phyloP scores from a whole-genome alignment of 2,113 vertebrate genomes.

The Seriola dumerili region DNA sequence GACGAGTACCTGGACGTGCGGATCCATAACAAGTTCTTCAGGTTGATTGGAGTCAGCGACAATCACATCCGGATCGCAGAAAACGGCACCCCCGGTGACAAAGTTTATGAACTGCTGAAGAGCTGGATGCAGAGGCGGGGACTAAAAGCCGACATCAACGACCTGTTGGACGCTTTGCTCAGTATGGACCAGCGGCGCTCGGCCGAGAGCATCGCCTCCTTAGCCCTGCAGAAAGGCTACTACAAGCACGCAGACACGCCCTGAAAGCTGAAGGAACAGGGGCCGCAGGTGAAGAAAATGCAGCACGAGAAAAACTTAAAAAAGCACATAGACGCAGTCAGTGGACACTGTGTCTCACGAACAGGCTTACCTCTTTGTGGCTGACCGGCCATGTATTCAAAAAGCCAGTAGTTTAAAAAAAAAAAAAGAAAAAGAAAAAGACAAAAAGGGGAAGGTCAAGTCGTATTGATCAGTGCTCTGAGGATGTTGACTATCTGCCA shows the following conservation, averaged over 20 bases:
- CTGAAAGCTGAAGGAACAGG: slow-evolving; percentile 34
- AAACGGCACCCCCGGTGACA: slow-evolving; percentile 73
- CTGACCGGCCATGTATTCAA: slow-evolving; percentile 47
- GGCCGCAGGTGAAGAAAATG: slow-evolving; percentile 24
- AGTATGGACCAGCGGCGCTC: slow-evolving; percentile 85
- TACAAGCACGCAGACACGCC: slow-evolving; percentile 77
- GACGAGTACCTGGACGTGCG: slow-evolving; percentile 83
- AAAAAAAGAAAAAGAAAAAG: slow-evolving; percentile 39
- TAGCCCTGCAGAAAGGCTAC: slow-evolving; percentile 78
- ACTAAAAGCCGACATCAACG: slow-evolving; percentile 85
- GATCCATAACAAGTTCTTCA: slow-evolving; percentile 87
- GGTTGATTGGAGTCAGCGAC: slow-evolving; percentile 83
- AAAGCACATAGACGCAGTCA: slow-evolving; percentile 63
- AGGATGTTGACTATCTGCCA: slow-evolving; percentile 46
- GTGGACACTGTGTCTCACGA: slow-evolving; percentile 53
- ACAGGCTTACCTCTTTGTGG: slow-evolving; percentile 74
- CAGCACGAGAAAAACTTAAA: slow-evolving; percentile 17
- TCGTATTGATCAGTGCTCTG: slow-evolving; percentile 24
- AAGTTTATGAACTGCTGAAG: slow-evolving; percentile 86
- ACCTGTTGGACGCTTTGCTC: slow-evolving; percentile 80
- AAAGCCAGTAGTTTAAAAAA: slow-evolving; percentile 75
- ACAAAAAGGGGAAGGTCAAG: slow-evolving; percentile 60
- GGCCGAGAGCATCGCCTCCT: slow-evolving; percentile 81
- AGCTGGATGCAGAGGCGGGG: slow-evolving; percentile 87
- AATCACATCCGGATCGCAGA: slow-evolving; percentile 84